Evolutionary conservation across 2,888 invertebrate species (phyloP).

Genomic region (Pterostichus niger): DNA sequence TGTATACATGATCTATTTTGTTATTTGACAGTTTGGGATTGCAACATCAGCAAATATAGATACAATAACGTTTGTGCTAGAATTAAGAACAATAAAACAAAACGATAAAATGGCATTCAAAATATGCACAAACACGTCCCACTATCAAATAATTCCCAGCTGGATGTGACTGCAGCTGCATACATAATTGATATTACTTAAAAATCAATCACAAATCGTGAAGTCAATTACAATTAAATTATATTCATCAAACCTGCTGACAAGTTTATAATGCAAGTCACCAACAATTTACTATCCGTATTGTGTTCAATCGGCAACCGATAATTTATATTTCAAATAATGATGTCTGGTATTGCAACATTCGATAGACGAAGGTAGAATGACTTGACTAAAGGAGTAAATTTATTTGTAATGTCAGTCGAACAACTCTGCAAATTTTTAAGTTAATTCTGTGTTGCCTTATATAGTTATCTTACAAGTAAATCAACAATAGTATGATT

Average conservation of each 20-base stretch:
- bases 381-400: slow-evolving; percentile 19
- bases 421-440: slow-evolving; percentile 21
- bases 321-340: slow-evolving; percentile 56
- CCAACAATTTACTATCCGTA: slow-evolving; percentile 50
- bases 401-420: background rate
- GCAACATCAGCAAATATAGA: too few species aligned
- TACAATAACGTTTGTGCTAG: too few species aligned
- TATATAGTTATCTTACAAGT: background rate
- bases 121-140: slow-evolving; percentile 34
- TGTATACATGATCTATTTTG: too few species aligned
- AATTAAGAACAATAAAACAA: background rate
- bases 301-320: slow-evolving; percentile 8
- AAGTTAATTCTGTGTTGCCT: slow-evolving; percentile 14
- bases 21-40: too few species aligned
- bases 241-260: slow-evolving; percentile 49
- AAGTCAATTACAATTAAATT: slow-evolving; percentile 62
- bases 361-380: background rate
- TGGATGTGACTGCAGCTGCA: slow-evolving; percentile 15
- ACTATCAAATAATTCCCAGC: background rate
- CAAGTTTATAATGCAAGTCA: slow-evolving; percentile 55
- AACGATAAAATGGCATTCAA: slow-evolving; percentile 1
- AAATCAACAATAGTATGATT: background rate
- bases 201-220: slow-evolving; percentile 51
- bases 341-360: slow-evolving; percentile 8
- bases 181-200: slow-evolving; percentile 45